Percentiles rank a stretch among this genome's conserved stretches.
Evolutionary conservation across 1,140 invertebrate genomes (phyloP).

Genomic region (Ooceraea biroi): DNA sequence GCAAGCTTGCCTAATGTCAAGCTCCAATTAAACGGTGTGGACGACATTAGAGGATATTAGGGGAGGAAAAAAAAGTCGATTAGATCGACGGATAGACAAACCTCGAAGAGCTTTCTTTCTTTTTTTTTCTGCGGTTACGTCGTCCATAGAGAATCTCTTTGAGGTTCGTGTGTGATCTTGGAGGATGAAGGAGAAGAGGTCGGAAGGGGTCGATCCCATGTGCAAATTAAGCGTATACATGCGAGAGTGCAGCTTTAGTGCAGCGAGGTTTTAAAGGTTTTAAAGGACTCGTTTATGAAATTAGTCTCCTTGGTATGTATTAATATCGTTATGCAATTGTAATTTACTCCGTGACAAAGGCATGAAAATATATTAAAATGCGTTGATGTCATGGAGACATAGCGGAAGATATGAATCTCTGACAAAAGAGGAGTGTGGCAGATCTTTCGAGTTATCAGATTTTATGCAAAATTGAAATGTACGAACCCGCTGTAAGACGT

Average conservation of each 20-base stretch:
- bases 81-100: constrained; percentile 26
- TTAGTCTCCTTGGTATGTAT: constrained; percentile 13
- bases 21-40: constrained; percentile 2
- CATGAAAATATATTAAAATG: too few relatives aligned
- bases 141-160: constrained; percentile 6
- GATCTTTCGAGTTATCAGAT: not conserved
- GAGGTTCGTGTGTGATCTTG: constrained; percentile 35
- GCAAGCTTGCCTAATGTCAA: not conserved
- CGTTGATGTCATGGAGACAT: too few relatives aligned
- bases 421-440: too few relatives aligned
- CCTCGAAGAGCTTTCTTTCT: constrained; percentile 4
- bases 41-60: constrained; percentile 1
- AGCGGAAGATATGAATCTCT: too few relatives aligned
- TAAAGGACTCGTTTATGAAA: not conserved
- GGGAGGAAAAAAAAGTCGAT: not conserved
- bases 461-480: not conserved
- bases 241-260: constrained; percentile 12
- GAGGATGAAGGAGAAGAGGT: not conserved
- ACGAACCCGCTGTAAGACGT: not conserved
- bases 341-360: not conserved
- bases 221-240: constrained; percentile 53
- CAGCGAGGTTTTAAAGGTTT: constrained; percentile 49
- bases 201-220: constrained; percentile 46
- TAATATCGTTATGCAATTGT: constrained; percentile 6
- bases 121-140: not conserved